These are phyloP conservation scores for Vanessa cardui DNA, from an alignment of 2,888 invertebrate species.

Conservation along the genomic window DNA sequence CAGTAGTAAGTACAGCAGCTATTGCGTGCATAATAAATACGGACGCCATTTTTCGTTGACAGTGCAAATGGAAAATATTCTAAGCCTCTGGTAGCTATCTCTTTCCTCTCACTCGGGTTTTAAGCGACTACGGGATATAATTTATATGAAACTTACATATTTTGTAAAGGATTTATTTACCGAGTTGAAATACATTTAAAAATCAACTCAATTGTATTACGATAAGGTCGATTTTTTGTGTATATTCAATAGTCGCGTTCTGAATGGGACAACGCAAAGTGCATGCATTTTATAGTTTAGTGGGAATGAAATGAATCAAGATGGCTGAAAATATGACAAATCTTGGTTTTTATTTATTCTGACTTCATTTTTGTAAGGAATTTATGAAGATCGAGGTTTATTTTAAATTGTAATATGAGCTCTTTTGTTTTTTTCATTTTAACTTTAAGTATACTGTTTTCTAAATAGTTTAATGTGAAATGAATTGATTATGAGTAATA, in stretches of 20 bases:
- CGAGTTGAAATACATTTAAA: conserved; percentile 14
- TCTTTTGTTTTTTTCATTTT: background rate
- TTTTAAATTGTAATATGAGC: background rate
- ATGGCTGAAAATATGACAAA: conserved; percentile 49
- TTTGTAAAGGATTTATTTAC: conserved; percentile 45
- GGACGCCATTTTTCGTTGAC: conserved; percentile 49
- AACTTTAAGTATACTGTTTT: no score
- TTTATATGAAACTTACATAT: conserved; percentile 49
- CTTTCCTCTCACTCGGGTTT: conserved; percentile 51
- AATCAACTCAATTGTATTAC: conserved; percentile 25
- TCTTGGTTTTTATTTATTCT: conserved; percentile 39
- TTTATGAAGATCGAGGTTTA: background rate
- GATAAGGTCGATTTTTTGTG: conserved; percentile 27
- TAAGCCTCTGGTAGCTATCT: conserved; percentile 50
- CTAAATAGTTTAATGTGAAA: no score
- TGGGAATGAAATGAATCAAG: conserved; percentile 51
- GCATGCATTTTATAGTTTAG: conserved; percentile 55
- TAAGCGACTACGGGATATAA: conserved; percentile 52
- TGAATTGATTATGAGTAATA: no score
- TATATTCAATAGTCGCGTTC: conserved; percentile 26
- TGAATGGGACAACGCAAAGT: conserved; percentile 45
- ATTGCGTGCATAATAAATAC: conserved; percentile 45
- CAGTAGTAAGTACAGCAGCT: conserved; percentile 35
- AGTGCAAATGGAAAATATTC: conserved; percentile 52
- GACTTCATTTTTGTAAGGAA: conserved; percentile 13